phyloP scores from a whole-genome alignment of 1,140 invertebrate genomes.

The Caenorhabditis brenneri region DNA sequence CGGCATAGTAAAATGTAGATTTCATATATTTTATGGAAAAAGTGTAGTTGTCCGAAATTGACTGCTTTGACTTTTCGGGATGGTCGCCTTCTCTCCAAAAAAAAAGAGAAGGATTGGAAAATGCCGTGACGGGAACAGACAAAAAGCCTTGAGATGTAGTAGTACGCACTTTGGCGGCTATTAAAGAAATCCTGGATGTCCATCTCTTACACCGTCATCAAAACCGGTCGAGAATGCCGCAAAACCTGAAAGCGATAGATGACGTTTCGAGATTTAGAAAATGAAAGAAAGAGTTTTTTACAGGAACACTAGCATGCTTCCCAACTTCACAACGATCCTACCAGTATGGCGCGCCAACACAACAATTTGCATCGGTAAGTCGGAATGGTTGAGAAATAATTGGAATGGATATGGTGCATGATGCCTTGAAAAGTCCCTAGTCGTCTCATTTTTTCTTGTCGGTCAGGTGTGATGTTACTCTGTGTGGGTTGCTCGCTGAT shows the following conservation, averaged over 20 bases:
- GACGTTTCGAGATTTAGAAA: slow-evolving; percentile 14
- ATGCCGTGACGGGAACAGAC: slow-evolving; percentile 20
- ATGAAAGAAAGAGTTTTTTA: slow-evolving; percentile 1
- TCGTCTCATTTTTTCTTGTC: neutral
- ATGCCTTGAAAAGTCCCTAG: neutral
- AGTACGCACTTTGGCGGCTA: slow-evolving; percentile 37
- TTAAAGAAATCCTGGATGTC: slow-evolving; percentile 36
- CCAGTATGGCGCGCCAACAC: slow-evolving; percentile 49
- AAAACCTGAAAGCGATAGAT: slow-evolving; percentile 28
- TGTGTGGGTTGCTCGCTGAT: slow-evolving; percentile 19
- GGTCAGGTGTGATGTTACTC: neutral
- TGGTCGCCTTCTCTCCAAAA: neutral
- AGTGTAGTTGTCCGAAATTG: neutral
- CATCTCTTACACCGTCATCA: slow-evolving; percentile 3
- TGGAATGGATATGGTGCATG: slow-evolving; percentile 20
- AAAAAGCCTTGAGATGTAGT: slow-evolving; percentile 41
- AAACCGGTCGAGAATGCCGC: neutral
- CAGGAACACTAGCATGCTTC: slow-evolving; percentile 44
- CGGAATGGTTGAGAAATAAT: neutral
- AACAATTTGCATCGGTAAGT: slow-evolving; percentile 45
- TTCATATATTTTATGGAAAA: slow-evolving; percentile 1
- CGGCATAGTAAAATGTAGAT: slow-evolving; percentile 38
- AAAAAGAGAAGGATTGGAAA: neutral
- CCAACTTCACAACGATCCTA: slow-evolving; percentile 38
- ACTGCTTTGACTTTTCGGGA: neutral